Percentiles rank a stretch among this genome's conserved stretches.
Conservation (phyloP, 2,888 invertebrate genomes). For the Graphium colonna region DNA sequence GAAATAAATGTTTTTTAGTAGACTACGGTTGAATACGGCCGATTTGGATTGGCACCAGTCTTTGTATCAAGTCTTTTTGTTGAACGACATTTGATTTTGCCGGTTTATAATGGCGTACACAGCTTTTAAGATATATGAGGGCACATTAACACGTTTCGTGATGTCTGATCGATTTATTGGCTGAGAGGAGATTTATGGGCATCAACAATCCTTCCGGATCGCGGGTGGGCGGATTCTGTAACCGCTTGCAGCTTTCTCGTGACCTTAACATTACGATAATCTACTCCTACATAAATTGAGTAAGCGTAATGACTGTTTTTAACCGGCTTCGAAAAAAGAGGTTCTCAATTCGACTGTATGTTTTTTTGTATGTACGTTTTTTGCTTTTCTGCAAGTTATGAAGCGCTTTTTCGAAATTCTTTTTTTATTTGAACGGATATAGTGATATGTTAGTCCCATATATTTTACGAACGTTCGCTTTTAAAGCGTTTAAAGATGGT, state of each 20-base stretch:
- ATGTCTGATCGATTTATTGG: constrained; percentile 70
- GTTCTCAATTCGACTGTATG: too few relatives aligned
- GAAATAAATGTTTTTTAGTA: too few relatives aligned
- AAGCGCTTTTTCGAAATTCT: too few relatives aligned
- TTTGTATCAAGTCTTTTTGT: constrained; percentile 16
- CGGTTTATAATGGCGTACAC: constrained; percentile 53
- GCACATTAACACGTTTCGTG: constrained; percentile 61
- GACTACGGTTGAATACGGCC: constrained; percentile 28
- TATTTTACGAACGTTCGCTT: too few relatives aligned
- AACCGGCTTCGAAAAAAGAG: too few relatives aligned
- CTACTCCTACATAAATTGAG: too few relatives aligned
- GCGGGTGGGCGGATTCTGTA: constrained; percentile 55
- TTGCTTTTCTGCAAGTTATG: too few relatives aligned
- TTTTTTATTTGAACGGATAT: too few relatives aligned
- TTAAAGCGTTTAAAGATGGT: too few relatives aligned
- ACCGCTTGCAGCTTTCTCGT: constrained; percentile 21
- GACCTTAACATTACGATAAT: background rate
- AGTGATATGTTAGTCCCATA: too few relatives aligned
- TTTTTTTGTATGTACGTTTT: too few relatives aligned
- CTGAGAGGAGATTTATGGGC: constrained; percentile 33
- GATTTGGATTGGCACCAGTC: constrained; percentile 58
- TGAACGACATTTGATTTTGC: constrained; percentile 43
- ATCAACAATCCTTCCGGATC: constrained; percentile 33
- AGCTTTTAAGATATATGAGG: constrained; percentile 66
- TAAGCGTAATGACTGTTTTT: too few relatives aligned